These are phyloP conservation scores for Nomada goodeniana DNA, from an alignment of 2,888 invertebrate species.

Conservation along the genomic window DNA sequence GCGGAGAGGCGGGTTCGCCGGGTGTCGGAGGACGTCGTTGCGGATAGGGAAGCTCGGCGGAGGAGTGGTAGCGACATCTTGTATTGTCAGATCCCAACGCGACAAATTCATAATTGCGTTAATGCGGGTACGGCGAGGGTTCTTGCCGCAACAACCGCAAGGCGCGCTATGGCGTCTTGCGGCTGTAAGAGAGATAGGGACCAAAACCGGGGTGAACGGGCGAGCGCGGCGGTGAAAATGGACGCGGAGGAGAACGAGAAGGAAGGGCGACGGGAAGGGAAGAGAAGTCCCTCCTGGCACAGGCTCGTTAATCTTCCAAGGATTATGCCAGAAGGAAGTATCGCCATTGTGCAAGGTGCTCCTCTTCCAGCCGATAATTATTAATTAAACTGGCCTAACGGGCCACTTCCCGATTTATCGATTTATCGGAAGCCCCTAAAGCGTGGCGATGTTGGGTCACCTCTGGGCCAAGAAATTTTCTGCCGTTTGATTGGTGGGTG, in stretches of 20 bases:
- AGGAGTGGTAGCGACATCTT: conserved; percentile 81
- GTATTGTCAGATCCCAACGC: conserved; percentile 83
- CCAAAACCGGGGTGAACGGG: conserved; percentile 39
- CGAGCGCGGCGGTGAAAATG: conserved; percentile 46
- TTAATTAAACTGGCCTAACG: conserved; percentile 77
- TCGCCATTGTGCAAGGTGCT: conserved; percentile 73
- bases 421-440: conserved; percentile 47
- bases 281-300: conserved; percentile 68
- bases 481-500: too few species aligned
- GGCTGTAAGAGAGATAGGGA: conserved; percentile 70
- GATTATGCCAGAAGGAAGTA: conserved; percentile 78
- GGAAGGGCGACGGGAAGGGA: conserved; percentile 24
- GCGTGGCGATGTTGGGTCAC: background rate
- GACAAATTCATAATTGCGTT: conserved; percentile 84
- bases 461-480: background rate
- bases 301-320: conserved; percentile 81
- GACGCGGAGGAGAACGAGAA: conserved; percentile 29
- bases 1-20: conserved; percentile 53
- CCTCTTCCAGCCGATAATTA: conserved; percentile 76
- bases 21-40: conserved; percentile 61
- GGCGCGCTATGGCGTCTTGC: conserved; percentile 78
- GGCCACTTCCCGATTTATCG: conserved; percentile 69
- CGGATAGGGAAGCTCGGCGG: conserved; percentile 62
- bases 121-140: conserved; percentile 79
- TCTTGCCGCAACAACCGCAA: conserved; percentile 80